Percentiles rank a stretch among this genome's conserved stretches.
Evolutionary conservation across 2,113 vertebrate genomes (phyloP).

Genomic region (Gnathonemus echidnorhynchus): DNA sequence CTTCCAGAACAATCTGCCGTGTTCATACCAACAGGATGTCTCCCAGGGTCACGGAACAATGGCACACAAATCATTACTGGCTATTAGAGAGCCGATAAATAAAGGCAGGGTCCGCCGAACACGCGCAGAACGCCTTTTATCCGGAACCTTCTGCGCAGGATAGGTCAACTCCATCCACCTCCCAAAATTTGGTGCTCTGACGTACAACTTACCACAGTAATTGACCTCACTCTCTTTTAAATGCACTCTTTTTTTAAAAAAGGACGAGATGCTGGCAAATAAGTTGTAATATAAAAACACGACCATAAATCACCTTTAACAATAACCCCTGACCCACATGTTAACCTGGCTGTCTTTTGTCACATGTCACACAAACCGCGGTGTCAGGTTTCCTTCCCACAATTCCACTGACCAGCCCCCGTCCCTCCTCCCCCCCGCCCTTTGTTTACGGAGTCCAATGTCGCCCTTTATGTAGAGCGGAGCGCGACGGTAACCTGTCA

Average conservation of each 20-base stretch:
- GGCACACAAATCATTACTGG: background rate
- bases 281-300: background rate
- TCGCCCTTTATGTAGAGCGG: background rate
- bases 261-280: background rate
- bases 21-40: background rate
- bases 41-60: background rate
- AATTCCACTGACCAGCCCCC: constrained; percentile 25
- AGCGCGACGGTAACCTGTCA: background rate
- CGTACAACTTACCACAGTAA: background rate
- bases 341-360: constrained; percentile 1
- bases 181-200: background rate
- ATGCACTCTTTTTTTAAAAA: background rate
- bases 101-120: background rate
- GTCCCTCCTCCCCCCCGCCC: background rate
- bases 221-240: background rate
- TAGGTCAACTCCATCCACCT: background rate
- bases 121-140: background rate
- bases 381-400: constrained; percentile 48
- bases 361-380: constrained; percentile 29
- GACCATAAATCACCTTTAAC: background rate
- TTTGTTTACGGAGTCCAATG: constrained; percentile 35
- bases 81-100: background rate
- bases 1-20: background rate
- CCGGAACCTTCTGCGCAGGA: background rate
- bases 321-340: background rate